Percentiles rank a stretch among this genome's conserved stretches.
Evolutionary conservation across 1,140 invertebrate species (phyloP).

Genomic region (Eriosoma lanigerum): DNA sequence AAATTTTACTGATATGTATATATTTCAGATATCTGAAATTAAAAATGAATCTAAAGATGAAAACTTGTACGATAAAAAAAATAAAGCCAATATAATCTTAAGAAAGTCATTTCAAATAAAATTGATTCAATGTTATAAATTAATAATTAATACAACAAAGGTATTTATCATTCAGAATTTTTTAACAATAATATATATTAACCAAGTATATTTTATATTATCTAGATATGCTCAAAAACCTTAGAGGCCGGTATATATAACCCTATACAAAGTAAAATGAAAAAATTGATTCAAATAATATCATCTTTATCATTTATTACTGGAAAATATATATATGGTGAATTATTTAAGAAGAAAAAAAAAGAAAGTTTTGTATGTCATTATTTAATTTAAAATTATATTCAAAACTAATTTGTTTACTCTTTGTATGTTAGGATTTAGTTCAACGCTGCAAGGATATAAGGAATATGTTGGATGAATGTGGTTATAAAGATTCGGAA

Average conservation of each 20-base stretch:
- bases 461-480: not conserved
- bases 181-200: not conserved
- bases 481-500: conserved; percentile 3
- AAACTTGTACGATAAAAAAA: not conserved
- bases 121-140: conserved; percentile 36
- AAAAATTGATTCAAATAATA: conserved; percentile 13
- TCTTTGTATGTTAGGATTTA: conserved; percentile 22
- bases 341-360: conserved; percentile 19
- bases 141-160: conserved; percentile 12
- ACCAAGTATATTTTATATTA: not conserved
- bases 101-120: conserved; percentile 15
- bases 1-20: not conserved
- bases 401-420: not conserved
- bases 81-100: conserved; percentile 9
- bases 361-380: conserved; percentile 34
- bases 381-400: not conserved
- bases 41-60: conserved; percentile 37
- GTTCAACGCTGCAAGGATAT: not conserved
- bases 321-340: conserved; percentile 29
- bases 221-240: conserved; percentile 11
- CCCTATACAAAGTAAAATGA: conserved; percentile 37
- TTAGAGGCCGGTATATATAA: conserved; percentile 20
- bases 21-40: conserved; percentile 18
- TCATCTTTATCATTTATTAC: conserved; percentile 27
- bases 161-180: not conserved